Percentiles rank a stretch among this genome's conserved stretches.
Evolutionary conservation across 2,113 vertebrate genomes (phyloP).

Genomic region (Otis tarda): DNA sequence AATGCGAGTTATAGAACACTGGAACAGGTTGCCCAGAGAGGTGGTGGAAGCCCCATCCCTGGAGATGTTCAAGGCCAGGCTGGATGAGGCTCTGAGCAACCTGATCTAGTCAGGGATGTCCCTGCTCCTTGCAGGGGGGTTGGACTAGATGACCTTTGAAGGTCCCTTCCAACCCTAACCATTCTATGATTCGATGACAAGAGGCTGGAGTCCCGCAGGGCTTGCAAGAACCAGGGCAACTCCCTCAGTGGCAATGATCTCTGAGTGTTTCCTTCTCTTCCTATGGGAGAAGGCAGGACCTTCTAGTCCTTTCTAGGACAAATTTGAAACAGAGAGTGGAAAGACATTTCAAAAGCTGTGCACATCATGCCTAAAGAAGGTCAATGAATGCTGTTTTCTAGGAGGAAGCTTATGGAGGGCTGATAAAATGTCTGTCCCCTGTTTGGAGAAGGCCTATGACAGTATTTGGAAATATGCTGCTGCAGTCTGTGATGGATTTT

Average conservation of each 20-base stretch:
- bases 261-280: rapidly evolving
- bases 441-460: background rate
- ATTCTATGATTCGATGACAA: background rate
- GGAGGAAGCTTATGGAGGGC: background rate
- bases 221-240: rapidly evolving
- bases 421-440: background rate
- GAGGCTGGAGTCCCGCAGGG: background rate
- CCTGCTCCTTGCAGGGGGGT: too few relatives aligned
- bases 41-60: too few relatives aligned
- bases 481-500: background rate
- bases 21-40: too few relatives aligned
- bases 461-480: background rate
- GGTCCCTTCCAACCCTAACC: too few relatives aligned
- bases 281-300: background rate
- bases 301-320: background rate
- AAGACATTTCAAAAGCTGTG: background rate
- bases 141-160: too few relatives aligned
- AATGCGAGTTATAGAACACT: too few relatives aligned
- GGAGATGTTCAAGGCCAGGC: too few relatives aligned
- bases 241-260: rapidly evolving
- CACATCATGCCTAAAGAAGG: background rate
- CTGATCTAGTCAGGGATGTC: too few relatives aligned
- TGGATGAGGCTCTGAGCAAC: too few relatives aligned
- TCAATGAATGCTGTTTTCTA: background rate
- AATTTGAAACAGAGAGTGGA: background rate